Base-by-base conservation (phyloP, 2,797 vertebrate species). In the Anniella stebbinsi region DNA sequence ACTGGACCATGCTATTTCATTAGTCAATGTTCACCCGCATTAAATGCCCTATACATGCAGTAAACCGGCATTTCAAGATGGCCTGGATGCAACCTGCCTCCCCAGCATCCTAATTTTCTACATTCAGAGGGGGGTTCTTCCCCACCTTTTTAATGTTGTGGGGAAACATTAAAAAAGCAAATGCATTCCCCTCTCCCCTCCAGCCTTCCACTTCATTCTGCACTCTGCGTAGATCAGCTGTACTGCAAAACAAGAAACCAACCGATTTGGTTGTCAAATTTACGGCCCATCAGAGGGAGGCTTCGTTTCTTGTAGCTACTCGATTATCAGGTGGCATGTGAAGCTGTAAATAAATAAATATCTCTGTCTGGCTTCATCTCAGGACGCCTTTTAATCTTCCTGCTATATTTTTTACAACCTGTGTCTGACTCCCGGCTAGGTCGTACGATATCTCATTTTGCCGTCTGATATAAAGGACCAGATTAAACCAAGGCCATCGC, bases 361-460 rank as follows among this genome's bases (percentile, higher is more conserved):
- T 91, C 92, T 70, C 91, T 92, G 66, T 88, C 93, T 94, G 93
- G 95, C 94, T 95, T 67, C 73, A 67, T 76, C 82, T 80, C 86
- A 77, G n/a, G 70, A 89, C 70, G 95, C 92, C 95, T 96, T 96
- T 95, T 96, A 96, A 96, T 96, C 96, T 95, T 86, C 94, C 94
- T 93, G 93, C 48, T 91, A 93, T 94, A 93, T 96, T 94, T 93
- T 93, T 91, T 60, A 82, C 69, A 13, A 25, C 18, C 86, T 80
- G 86, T 57, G 73, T 88, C 0, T 0, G 41, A 80, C 82, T 51
- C 85, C 87, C 87, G 91, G 0, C 81, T 57, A 88, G 80, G 87
- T 80, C 87, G 75, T 9, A 38, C 73, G 0, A 77, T 91, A 95
- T 94, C 94, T 94, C 81, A 89, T 92, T 95, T 77, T 88, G 70